Evolutionary conservation across 2,797 vertebrate species (phyloP), one percentile per base, ranked within the genome.

Genomic region (Ctenopoma multispine): DNA sequence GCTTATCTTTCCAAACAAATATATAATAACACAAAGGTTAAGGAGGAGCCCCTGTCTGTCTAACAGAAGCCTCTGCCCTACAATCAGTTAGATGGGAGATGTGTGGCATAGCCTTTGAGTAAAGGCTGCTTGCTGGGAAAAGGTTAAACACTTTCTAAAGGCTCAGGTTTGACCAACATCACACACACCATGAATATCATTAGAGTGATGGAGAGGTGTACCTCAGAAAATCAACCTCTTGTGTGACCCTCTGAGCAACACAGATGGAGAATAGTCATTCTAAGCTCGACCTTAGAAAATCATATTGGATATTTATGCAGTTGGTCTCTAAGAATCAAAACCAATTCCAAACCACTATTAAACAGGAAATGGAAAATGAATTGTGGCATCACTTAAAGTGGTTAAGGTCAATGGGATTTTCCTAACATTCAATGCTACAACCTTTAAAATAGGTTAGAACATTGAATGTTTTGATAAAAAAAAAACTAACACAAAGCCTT

Each of bases 11-110:
- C 79, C 67, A 89, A 89, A 91, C 84, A 89, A 89, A 92, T 90
- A 91, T 92, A 88, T 84, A 90, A 92, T 89, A 90, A 83, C 80
- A 82, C 61, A 93, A 93, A 94, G 89, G 91, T 93, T 89, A 93
- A 90, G 85, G 49, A 87, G 77, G 63, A 82, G 68, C 58, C 57
- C 55, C 75, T 73, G 74, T 72, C 79, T 72, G 69, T 79, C 82
- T 80, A 69, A 38, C 62, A 66, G 72, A 72, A 71, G 69, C 65
- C 77, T 70, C 60, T 77, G 63, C 72, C 72, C 73, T 55, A 70
- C 78, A 82, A 89, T 90, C 85, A 85, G 77, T 57, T 63, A 69
- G 81, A 89, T 81, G 79, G 76, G 69, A 89, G 67, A 61, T 72
- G 74, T 72, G 74, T 75, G 80, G 80, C 82, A 63, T 51, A 82